Evolutionary conservation across 2,888 invertebrate genomes (phyloP), one percentile per base, ranked within the genome.

Genomic region (Prosopocoilus inquinatus): DNA sequence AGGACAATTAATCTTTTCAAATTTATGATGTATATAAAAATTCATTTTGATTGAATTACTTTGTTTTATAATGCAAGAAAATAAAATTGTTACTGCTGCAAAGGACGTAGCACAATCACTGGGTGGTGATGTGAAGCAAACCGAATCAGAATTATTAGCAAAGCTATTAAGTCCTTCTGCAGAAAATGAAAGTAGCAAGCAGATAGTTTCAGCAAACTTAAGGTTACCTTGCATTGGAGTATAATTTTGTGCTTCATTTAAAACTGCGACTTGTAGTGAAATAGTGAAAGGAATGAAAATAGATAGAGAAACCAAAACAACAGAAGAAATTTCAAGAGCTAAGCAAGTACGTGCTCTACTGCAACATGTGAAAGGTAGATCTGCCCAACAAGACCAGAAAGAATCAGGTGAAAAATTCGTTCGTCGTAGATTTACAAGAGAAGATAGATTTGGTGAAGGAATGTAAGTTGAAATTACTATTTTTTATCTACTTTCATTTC

Each of bases 221-320:
- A 64, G 63, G 65, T 67, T 11, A 34, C 50, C 8, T 53, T 44
- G 43, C 43, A 8, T 41, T 11, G 12, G 35, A 46, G 20, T 49
- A 7, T 20, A 38, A 43, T 52, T 41, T 2, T 4, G 1, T 20
- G 16, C 15, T 48, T 41, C 11, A 47, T 53, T 28, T 20, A 12
- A 47, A 38, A 2, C 3, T 15, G n/a, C n/a, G 13, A 15, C 44
- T 73, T 77, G 57, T 71, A 90, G 90, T 77, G 87, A 90, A 53
- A 76, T 91, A 13, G 79, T 91, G 57, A 81, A 85, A 33, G 89
- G 86, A 33, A 91, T 91, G 90, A 89, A 89, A 74, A 84, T 91
- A 41, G 90, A 90, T 69, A 81, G 83, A 28, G 74, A 80, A 12
- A 72, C 74, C 39, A 79, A 80, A 46, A 53, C 66, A 12, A 74